Conservation (phyloP, 2,888 invertebrate species). For the Pollenia angustigena region DNA sequence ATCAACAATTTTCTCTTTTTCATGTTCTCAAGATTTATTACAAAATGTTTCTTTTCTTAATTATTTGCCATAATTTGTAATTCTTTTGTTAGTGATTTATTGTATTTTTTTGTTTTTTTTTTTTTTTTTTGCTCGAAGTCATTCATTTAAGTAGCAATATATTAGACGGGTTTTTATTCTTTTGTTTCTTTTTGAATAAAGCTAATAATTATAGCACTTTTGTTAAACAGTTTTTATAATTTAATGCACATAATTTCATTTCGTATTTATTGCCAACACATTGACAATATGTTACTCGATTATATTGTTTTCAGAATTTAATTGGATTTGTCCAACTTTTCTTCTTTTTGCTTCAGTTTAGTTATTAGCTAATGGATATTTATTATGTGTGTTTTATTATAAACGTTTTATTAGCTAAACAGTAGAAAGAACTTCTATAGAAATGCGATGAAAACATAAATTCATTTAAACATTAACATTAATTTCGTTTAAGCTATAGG, state of each 20-base stretch:
- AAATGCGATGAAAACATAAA: background rate
- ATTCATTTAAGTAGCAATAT: background rate
- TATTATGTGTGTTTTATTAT: constrained; percentile 28
- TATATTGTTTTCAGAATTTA: constrained; percentile 29
- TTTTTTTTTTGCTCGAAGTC: background rate
- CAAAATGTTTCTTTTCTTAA: background rate
- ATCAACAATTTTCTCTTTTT: background rate
- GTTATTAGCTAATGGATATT: constrained; percentile 40
- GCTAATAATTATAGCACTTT: constrained; percentile 31
- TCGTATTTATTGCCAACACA: background rate
- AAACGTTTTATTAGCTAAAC: constrained; percentile 32
- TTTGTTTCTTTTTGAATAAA: constrained; percentile 30
- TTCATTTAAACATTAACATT: background rate
- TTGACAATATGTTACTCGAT: background rate
- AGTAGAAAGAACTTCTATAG: background rate
- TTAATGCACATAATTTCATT: background rate
- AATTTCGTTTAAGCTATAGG: too few species aligned
- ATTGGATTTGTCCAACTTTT: constrained; percentile 25
- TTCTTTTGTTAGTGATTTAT: constrained; percentile 33
- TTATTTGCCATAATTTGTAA: constrained; percentile 31
- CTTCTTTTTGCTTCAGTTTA: background rate
- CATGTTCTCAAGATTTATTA: background rate
- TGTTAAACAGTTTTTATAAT: background rate
- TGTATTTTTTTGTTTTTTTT: background rate
- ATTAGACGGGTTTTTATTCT: background rate